phyloP scores from a whole-genome alignment of 2,888 invertebrate genomes.

The Dascillus cervinus region DNA sequence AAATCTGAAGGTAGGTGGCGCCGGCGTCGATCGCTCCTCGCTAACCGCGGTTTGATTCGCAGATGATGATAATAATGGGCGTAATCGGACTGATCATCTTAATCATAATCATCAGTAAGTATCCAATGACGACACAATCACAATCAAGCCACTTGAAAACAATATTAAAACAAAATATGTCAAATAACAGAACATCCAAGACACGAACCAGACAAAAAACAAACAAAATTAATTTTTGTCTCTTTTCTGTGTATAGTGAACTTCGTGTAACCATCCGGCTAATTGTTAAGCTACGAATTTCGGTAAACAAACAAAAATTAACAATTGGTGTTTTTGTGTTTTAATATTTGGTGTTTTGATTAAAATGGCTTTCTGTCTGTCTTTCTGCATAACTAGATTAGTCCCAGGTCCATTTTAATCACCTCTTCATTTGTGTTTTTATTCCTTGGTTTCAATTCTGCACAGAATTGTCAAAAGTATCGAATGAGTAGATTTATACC shows the following conservation, averaged over 20 bases:
- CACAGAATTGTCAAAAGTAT: too few species aligned
- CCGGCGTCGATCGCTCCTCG: too few species aligned
- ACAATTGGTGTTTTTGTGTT: slow-evolving; percentile 31
- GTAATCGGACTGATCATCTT: slow-evolving; percentile 74
- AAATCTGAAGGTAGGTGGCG: slow-evolving; percentile 82
- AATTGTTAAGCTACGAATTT: slow-evolving; percentile 28
- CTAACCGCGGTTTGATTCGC: slow-evolving; percentile 11
- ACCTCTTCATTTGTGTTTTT: slow-evolving; percentile 13
- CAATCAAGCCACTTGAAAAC: background rate
- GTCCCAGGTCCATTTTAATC: slow-evolving; percentile 13
- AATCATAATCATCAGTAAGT: slow-evolving; percentile 77
- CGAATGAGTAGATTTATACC: too few species aligned
- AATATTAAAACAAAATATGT: background rate
- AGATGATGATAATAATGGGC: slow-evolving; percentile 88
- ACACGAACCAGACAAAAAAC: slow-evolving; percentile 4
- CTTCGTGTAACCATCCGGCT: slow-evolving; percentile 40
- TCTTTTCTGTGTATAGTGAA: slow-evolving; percentile 38
- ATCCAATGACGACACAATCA: too few species aligned
- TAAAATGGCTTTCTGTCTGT: slow-evolving; percentile 39
- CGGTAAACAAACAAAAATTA: slow-evolving; percentile 39
- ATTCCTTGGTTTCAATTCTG: too few species aligned
- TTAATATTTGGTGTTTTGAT: too few species aligned
- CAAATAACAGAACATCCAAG: background rate
- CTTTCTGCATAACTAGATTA: slow-evolving; percentile 38
- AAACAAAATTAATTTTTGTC: slow-evolving; percentile 19